Percentiles rank a stretch among this genome's conserved stretches.
Conservation (phyloP, 2,797 vertebrate genomes). For the Xerus rutilus region DNA sequence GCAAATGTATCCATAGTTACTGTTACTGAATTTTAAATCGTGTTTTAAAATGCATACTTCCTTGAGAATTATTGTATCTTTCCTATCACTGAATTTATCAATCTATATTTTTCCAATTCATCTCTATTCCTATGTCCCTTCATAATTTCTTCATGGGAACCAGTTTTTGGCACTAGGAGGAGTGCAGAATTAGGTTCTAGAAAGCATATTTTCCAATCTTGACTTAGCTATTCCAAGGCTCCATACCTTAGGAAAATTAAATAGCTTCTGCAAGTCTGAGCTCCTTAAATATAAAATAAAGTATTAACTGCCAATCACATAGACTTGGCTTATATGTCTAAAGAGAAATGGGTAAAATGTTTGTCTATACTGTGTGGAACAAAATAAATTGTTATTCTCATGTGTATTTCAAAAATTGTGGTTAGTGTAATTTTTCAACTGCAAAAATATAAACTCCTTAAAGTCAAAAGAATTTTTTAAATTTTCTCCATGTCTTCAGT, state of each 20-base stretch:
- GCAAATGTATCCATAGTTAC: not conserved
- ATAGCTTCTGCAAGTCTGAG: not conserved
- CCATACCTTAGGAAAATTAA: not conserved
- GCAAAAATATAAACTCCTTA: not conserved
- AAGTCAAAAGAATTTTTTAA: not conserved
- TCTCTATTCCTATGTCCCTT: not conserved
- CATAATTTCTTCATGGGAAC: not conserved
- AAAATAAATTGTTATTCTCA: not conserved
- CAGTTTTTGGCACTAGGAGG: accelerated
- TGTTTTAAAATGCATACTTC: not conserved
- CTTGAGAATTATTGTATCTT: not conserved
- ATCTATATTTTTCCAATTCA: not conserved
- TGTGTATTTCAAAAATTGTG: not conserved
- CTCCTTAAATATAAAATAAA: not conserved
- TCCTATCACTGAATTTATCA: not conserved
- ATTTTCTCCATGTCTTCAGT: not conserved
- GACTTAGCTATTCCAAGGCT: not conserved
- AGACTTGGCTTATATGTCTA: not conserved
- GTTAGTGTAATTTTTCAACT: not conserved
- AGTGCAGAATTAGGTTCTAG: not conserved
- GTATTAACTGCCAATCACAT: not conserved
- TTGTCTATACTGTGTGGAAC: not conserved
- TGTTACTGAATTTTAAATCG: not conserved
- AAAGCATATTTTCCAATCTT: not conserved
- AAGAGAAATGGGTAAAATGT: not conserved